A percentile compares a stretch with the other conserved stretches of the same genome.
Evolutionary conservation across 2,113 vertebrate genomes (phyloP).

Genomic region (Mormyrus lacerda): DNA sequence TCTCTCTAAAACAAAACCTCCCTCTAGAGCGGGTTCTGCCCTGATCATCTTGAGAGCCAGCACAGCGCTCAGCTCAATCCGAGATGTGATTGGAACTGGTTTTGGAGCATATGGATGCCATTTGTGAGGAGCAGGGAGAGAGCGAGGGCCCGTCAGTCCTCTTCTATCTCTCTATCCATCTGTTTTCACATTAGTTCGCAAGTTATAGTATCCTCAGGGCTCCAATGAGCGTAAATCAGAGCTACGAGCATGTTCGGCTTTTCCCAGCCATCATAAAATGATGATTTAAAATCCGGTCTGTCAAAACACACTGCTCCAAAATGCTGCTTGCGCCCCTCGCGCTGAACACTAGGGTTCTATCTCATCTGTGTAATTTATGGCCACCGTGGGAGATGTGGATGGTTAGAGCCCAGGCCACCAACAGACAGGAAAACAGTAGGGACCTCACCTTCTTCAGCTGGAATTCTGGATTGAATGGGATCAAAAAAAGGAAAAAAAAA

Average conservation of each 20-base stretch:
- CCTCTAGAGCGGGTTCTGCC: neutral
- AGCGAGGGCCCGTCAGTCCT: slow-evolving; percentile 54
- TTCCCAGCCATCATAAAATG: slow-evolving; percentile 76
- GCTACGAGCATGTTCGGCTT: slow-evolving; percentile 63
- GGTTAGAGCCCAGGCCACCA: slow-evolving; percentile 79
- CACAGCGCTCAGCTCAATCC: slow-evolving; percentile 16
- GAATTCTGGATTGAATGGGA: slow-evolving; percentile 75
- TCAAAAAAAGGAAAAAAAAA: slow-evolving; percentile 66
- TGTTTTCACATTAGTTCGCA: slow-evolving; percentile 70
- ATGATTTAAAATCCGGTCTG: slow-evolving; percentile 78
- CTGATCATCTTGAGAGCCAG: neutral
- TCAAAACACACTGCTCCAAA: slow-evolving; percentile 67
- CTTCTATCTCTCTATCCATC: slow-evolving; percentile 73
- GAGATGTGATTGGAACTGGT: slow-evolving; percentile 51
- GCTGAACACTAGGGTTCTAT: slow-evolving; percentile 70
- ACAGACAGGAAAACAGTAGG: slow-evolving; percentile 81
- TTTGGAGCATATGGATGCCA: slow-evolving; percentile 73
- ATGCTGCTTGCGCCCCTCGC: slow-evolving; percentile 55
- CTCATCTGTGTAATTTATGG: slow-evolving; percentile 81
- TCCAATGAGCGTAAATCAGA: slow-evolving; percentile 77
- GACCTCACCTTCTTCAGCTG: slow-evolving; percentile 70
- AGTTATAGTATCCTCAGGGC: slow-evolving; percentile 76
- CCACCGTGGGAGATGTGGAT: slow-evolving; percentile 70
- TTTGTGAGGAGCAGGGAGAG: slow-evolving; percentile 62
- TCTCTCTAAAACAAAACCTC: neutral